These are phyloP conservation scores for Tetragonula carbonaria DNA, from an alignment of 2,888 invertebrate species.

Conservation along the genomic window DNA sequence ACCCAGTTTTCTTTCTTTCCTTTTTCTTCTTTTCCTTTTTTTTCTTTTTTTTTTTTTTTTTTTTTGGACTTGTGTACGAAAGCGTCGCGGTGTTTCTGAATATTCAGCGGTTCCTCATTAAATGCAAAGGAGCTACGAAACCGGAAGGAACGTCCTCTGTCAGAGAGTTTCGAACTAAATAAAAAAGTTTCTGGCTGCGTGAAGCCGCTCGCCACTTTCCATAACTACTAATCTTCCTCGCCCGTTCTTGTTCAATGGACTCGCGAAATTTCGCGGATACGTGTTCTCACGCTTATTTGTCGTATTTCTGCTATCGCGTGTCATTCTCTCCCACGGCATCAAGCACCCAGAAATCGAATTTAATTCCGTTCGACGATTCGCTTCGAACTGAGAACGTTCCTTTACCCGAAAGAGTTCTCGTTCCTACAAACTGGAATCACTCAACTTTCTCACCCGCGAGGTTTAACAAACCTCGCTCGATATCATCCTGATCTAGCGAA, in stretches of 20 bases:
- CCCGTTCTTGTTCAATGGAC: conserved; percentile 24
- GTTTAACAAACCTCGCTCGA: not conserved
- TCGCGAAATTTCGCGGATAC: conserved; percentile 12
- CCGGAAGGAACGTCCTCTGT: conserved; percentile 44
- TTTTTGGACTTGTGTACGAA: not conserved
- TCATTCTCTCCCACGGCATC: too few relatives aligned
- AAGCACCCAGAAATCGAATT: not conserved
- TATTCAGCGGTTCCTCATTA: conserved; percentile 58
- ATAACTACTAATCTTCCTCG: conserved; percentile 2
- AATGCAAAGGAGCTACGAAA: conserved; percentile 58
- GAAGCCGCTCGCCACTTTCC: conserved; percentile 40
- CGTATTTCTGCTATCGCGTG: not conserved
- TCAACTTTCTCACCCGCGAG: not conserved
- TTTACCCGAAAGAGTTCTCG: too few relatives aligned
- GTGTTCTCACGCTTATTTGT: not conserved
- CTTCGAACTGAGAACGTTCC: too few relatives aligned
- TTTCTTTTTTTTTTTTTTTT: too few relatives aligned
- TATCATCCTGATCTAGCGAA: not conserved
- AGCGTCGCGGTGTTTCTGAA: conserved; percentile 47
- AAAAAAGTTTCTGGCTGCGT: conserved; percentile 49
- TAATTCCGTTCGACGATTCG: not conserved
- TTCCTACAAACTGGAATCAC: too few relatives aligned
- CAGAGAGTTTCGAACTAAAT: conserved; percentile 45
- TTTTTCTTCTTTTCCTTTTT: not conserved
- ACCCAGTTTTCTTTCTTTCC: conserved; percentile 10